Conservation (phyloP, 1,140 invertebrate species). For the Hycleus cichorii region DNA sequence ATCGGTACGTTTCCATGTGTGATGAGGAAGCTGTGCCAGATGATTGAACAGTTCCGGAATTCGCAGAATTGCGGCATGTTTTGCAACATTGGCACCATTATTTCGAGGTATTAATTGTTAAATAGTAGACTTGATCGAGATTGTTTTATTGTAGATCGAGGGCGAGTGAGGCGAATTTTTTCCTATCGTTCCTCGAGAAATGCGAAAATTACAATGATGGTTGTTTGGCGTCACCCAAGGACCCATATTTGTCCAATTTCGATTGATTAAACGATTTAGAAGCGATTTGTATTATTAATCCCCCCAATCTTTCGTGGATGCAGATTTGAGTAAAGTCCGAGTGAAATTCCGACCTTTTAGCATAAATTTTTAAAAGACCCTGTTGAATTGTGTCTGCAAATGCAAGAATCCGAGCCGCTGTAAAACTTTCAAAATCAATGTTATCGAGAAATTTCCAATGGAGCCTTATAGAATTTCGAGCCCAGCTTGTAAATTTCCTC, state of each 20-base stretch:
- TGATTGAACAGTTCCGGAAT: slow-evolving; percentile 16
- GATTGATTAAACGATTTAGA: background rate
- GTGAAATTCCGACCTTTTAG: no score
- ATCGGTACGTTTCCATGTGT: slow-evolving; percentile 22
- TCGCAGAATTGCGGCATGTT: slow-evolving; percentile 29
- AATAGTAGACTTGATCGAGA: background rate
- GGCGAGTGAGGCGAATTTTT: slow-evolving; percentile 22
- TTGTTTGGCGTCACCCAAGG: slow-evolving; percentile 12
- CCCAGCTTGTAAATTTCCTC: no score
- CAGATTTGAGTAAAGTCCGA: no score
- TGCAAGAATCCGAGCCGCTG: no score
- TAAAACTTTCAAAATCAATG: no score
- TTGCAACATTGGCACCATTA: slow-evolving; percentile 31
- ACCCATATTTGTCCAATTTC: background rate
- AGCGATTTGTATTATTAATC: background rate
- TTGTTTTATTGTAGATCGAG: background rate
- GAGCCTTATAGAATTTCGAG: no score
- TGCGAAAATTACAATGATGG: slow-evolving; percentile 19
- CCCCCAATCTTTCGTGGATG: background rate
- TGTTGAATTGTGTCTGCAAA: no score
- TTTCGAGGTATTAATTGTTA: slow-evolving; percentile 23
- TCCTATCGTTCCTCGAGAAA: slow-evolving; percentile 21
- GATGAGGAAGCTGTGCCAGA: slow-evolving; percentile 23
- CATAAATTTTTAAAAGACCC: no score
- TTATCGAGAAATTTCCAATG: no score